phyloP scores from a whole-genome alignment of 2,888 invertebrate species.

The Drosophila koepferae region DNA sequence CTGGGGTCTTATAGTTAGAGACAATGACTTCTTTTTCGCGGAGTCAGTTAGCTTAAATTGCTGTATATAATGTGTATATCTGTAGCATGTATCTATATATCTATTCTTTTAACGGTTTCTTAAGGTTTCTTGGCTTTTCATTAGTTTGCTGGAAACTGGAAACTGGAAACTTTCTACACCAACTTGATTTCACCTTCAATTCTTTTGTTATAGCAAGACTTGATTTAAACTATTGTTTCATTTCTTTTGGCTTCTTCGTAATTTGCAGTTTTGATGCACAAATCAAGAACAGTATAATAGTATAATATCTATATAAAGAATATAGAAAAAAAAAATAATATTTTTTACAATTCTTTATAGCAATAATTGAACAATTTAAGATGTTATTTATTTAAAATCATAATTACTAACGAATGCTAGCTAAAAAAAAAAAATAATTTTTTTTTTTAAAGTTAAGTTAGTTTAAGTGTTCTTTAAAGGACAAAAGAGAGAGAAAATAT shows the following conservation, averaged over 20 bases:
- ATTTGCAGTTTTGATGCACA: background rate
- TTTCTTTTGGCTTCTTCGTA: background rate
- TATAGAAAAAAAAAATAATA: no score
- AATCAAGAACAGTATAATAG: no score
- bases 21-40: background rate
- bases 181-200: background rate
- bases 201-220: background rate
- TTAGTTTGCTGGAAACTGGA: background rate
- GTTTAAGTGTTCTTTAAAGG: no score
- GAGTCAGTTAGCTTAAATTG: conserved; percentile 5
- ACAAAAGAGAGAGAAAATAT: no score
- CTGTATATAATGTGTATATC: background rate
- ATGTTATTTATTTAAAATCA: no score
- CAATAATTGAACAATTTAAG: no score
- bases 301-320: no score
- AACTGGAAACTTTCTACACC: background rate
- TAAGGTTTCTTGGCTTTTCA: background rate
- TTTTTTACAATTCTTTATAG: no score
- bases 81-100: background rate
- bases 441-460: no score
- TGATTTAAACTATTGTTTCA: background rate
- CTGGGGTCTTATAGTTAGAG: background rate
- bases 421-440: no score
- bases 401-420: no score
- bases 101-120: background rate